Evolutionary conservation across 2,888 invertebrate species (phyloP).

Genomic region (Orthosia incerta): DNA sequence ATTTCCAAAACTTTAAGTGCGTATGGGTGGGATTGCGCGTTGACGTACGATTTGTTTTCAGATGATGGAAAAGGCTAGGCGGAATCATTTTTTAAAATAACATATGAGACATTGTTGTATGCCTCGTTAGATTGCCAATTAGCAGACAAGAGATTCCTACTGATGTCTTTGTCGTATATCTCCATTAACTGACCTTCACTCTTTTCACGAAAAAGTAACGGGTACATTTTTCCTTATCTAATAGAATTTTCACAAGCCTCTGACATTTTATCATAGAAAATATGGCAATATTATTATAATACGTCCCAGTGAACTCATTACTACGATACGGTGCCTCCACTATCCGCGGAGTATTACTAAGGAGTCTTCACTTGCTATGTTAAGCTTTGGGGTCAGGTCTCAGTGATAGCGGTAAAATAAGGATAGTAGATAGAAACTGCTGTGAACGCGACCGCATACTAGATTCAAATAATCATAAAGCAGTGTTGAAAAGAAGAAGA

Average conservation of each 20-base stretch:
- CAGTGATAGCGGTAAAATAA: background rate
- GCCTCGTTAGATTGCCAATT: too few species aligned
- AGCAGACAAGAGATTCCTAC: too few species aligned
- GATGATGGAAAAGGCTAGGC: too few species aligned
- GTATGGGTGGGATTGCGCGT: too few species aligned
- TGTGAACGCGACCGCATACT: background rate
- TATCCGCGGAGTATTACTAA: constrained; percentile 24
- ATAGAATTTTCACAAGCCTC: background rate
- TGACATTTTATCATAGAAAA: background rate
- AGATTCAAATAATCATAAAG: too few species aligned
- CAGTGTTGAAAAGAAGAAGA: too few species aligned
- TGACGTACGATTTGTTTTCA: too few species aligned
- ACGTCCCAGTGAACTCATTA: constrained; percentile 19
- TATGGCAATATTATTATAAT: constrained; percentile 27
- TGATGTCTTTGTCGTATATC: too few species aligned
- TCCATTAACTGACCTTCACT: background rate
- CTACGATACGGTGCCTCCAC: constrained; percentile 3
- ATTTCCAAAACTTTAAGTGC: too few species aligned
- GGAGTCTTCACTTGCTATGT: constrained; percentile 23
- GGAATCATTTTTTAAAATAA: too few species aligned
- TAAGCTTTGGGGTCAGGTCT: constrained; percentile 6
- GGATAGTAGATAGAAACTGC: background rate
- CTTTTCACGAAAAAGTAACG: background rate
- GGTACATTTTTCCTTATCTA: background rate
- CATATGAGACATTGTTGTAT: too few species aligned